Conservation (phyloP, 2,888 invertebrate species). For the Linhomoeus sp. region DNA sequence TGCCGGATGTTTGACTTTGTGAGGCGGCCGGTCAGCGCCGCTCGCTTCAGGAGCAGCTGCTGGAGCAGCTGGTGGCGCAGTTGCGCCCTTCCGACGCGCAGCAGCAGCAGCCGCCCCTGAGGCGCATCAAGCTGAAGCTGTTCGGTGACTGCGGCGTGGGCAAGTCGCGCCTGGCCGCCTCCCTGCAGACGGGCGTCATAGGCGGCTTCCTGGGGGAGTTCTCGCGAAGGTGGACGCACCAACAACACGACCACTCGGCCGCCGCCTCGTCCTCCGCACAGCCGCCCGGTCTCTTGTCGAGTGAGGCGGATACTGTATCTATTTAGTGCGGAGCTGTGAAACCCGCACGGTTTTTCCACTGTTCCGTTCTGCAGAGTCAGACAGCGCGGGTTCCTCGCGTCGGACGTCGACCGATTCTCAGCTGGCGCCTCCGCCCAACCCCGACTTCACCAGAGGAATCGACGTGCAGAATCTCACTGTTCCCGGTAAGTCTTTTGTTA, state of each 20-base stretch:
- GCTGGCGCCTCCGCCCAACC: constrained; percentile 13
- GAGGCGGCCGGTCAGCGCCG: too few relatives aligned
- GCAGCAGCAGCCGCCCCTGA: constrained; percentile 17
- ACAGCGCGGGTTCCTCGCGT: not conserved
- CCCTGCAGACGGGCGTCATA: constrained; percentile 46
- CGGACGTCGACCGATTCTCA: too few relatives aligned
- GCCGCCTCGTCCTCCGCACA: too few relatives aligned
- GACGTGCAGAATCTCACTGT: constrained; percentile 41
- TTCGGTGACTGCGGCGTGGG: constrained; percentile 52
- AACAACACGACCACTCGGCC: too few relatives aligned
- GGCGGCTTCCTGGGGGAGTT: constrained; percentile 34
- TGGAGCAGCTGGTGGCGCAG: constrained; percentile 42
- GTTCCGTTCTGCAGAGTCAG: not conserved
- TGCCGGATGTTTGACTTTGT: not conserved
- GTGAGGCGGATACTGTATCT: too few relatives aligned
- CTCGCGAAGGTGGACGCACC: too few relatives aligned
- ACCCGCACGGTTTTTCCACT: not conserved
- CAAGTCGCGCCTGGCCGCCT: constrained; percentile 47
- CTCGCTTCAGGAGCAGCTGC: constrained; percentile 25
- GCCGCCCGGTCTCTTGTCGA: too few relatives aligned
- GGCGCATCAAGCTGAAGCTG: constrained; percentile 45
- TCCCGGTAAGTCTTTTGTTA: constrained; percentile 18
- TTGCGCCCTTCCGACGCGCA: constrained; percentile 27
- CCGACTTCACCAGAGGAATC: constrained; percentile 44
- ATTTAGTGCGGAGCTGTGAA: too few relatives aligned